Evolutionary conservation across 2,797 vertebrate species (phyloP).

Genomic region (Vespertilio murinus): DNA sequence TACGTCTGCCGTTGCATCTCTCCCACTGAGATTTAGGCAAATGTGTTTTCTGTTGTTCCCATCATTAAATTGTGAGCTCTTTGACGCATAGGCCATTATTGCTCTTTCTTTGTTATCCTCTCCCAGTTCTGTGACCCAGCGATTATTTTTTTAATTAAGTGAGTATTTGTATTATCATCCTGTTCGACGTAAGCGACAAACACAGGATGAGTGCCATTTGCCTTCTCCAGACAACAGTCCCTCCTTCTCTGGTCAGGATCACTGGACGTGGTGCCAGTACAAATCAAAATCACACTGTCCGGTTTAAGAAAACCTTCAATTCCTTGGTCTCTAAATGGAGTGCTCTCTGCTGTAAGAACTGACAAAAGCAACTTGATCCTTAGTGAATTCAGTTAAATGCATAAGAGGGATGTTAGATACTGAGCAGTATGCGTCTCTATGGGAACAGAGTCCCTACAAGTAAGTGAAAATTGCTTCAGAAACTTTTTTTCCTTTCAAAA

Average conservation of each 20-base stretch:
- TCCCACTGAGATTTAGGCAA: neutral
- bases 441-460: neutral
- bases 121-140: neutral
- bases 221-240: rapidly evolving
- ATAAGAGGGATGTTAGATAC: rapidly evolving
- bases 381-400: neutral
- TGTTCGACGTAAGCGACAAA: rapidly evolving
- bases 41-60: neutral
- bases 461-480: neutral
- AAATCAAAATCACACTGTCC: neutral
- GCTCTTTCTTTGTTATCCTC: neutral
- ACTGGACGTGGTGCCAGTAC: neutral
- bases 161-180: rapidly evolving
- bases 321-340: neutral
- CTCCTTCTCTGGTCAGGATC: neutral
- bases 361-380: neutral
- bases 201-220: rapidly evolving
- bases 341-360: neutral
- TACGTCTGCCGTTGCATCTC: rapidly evolving
- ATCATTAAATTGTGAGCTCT: neutral
- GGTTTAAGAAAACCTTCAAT: neutral
- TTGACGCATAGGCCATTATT: neutral
- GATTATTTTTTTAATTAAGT: neutral
- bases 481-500: neutral
- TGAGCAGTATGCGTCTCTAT: rapidly evolving